Percentiles rank a stretch among this genome's conserved stretches.
Conservation (phyloP, 2,113 vertebrate genomes). For the Mandrillus leucophaeus region DNA sequence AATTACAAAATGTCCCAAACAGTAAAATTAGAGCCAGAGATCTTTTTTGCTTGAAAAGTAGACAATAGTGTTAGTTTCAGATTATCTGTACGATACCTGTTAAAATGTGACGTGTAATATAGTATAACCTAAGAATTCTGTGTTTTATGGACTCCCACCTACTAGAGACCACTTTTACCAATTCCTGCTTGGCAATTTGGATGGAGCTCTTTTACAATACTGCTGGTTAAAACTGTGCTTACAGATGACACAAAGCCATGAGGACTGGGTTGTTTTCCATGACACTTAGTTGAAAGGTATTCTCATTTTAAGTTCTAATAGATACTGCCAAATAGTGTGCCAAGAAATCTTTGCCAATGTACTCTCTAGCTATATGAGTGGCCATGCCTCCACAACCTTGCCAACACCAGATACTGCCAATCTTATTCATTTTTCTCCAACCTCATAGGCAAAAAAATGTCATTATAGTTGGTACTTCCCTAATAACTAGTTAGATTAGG, state of each 20-base stretch:
- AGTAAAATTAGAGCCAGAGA: neutral
- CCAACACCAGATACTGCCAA: neutral
- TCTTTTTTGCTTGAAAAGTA: neutral
- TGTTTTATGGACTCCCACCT: neutral
- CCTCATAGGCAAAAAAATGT: neutral
- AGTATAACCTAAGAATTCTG: neutral
- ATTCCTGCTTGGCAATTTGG: neutral
- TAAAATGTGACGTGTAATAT: neutral
- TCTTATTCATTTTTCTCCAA: neutral
- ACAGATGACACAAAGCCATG: neutral
- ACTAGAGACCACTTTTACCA: neutral
- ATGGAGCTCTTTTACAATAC: neutral
- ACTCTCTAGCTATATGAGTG: neutral
- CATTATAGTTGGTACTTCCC: neutral
- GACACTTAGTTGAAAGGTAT: neutral
- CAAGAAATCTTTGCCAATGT: neutral
- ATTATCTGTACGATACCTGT: neutral
- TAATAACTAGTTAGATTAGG: neutral
- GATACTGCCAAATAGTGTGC: neutral
- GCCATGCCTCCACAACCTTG: neutral
- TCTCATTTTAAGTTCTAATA: constrained; percentile 5
- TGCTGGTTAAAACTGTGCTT: neutral
- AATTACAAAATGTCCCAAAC: neutral
- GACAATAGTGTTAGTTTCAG: neutral
- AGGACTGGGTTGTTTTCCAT: neutral